These are phyloP conservation scores for Anorthoa munda DNA, from an alignment of 2,888 invertebrate species.

Conservation along the genomic window DNA sequence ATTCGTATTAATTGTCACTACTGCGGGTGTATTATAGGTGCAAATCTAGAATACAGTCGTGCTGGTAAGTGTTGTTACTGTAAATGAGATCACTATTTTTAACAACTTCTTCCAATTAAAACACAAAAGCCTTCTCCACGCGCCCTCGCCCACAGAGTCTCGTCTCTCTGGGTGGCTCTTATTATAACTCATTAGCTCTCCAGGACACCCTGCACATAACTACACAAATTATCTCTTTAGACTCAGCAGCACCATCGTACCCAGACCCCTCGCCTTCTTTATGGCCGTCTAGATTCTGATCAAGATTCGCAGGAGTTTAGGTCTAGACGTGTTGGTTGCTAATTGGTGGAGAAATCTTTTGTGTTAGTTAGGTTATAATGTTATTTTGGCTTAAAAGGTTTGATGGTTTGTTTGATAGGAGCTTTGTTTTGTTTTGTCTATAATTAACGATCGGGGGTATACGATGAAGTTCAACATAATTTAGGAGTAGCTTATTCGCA, in stretches of 20 bases:
- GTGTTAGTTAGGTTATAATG: conserved; percentile 15
- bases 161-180: conserved; percentile 76
- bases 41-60: too few relatives aligned
- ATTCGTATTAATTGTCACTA: not conserved
- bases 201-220: conserved; percentile 75
- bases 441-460: not conserved
- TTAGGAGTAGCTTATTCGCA: too few relatives aligned
- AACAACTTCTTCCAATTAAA: too few relatives aligned
- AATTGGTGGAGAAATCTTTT: conserved; percentile 39
- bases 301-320: conserved; percentile 45
- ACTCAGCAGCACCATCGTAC: conserved; percentile 60
- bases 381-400: not conserved
- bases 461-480: not conserved
- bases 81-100: too few relatives aligned
- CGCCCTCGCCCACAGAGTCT: conserved; percentile 27
- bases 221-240: conserved; percentile 79
- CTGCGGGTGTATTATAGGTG: too few relatives aligned
- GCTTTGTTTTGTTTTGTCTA: conserved; percentile 8
- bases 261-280: conserved; percentile 48
- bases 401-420: not conserved
- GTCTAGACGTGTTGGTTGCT: conserved; percentile 50
- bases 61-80: too few relatives aligned
- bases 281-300: conserved; percentile 50
- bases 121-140: conserved; percentile 69
- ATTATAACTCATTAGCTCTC: conserved; percentile 87